Conservation (phyloP, 2,797 vertebrate genomes). For the Syngnathus acus region DNA sequence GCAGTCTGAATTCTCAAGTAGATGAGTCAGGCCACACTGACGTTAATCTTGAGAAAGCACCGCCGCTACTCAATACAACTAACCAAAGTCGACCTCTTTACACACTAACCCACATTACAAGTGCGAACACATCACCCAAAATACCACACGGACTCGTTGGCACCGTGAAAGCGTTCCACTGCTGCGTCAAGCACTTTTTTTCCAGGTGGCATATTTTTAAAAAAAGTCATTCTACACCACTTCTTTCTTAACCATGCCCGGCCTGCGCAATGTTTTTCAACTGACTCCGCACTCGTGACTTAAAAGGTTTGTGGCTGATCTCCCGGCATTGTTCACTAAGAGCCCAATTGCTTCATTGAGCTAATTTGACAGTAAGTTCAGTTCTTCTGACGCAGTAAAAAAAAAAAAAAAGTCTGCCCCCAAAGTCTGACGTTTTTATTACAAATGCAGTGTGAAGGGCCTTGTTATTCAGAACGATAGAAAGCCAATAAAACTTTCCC, state of each 20-base stretch:
- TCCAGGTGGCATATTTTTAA: slow-evolving; percentile 19
- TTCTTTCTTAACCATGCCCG: slow-evolving; percentile 18
- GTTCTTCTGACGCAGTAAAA: slow-evolving; percentile 38
- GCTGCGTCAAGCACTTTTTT: slow-evolving; percentile 21
- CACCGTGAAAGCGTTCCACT: slow-evolving; percentile 1
- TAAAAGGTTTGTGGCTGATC: slow-evolving; percentile 34
- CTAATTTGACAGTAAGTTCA: slow-evolving; percentile 45
- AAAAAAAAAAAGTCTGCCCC: slow-evolving; percentile 6
- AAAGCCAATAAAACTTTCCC: slow-evolving; percentile 12
- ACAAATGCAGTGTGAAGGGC: slow-evolving; percentile 12
- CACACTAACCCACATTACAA: slow-evolving; percentile 10
- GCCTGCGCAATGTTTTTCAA: slow-evolving; percentile 39
- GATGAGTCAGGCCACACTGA: slow-evolving; percentile 54
- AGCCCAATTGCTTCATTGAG: slow-evolving; percentile 18
- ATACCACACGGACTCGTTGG: slow-evolving; percentile 13
- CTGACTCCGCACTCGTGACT: slow-evolving; percentile 25
- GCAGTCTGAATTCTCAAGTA: slow-evolving; percentile 48
- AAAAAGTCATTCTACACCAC: slow-evolving; percentile 35
- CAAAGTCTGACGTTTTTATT: slow-evolving; percentile 34
- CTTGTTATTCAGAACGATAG: slow-evolving; percentile 20
- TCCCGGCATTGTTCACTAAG: slow-evolving; percentile 23
- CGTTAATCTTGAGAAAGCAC: slow-evolving; percentile 51
- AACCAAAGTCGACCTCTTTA: slow-evolving; percentile 20
- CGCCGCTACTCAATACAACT: slow-evolving; percentile 9
- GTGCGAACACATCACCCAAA: slow-evolving; percentile 11